Base-by-base conservation (phyloP, 2,797 vertebrate genomes). In the Myoxocephalus aenaeus region DNA sequence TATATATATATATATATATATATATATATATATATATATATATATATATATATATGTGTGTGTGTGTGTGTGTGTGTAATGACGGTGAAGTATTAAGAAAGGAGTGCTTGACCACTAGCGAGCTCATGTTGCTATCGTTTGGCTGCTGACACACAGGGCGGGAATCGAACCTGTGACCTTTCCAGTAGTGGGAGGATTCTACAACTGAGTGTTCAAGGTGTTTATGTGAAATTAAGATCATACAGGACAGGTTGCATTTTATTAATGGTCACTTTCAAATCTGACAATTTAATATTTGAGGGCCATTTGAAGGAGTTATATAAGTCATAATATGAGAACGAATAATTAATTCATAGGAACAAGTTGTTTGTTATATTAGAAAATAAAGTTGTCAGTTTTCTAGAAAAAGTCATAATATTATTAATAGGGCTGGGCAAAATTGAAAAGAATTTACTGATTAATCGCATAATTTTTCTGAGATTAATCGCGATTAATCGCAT, bases 51-150 rank as follows among this genome's bases (percentile, higher is more conserved):
- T 27, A 27, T 27, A 27, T 20, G 2, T 59, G 57, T 36, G 57
- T n/a, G 12, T 14, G 20, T 38, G 44, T 57, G 20, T 18, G 64
- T 72, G 66, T 70, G 70, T 70, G 54, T 83, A 61, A 48, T 9
- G 17, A 53, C 14, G 59, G 27, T 48, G 74, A 58, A 53, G 73
- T 27, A 3, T 70, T 44, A 3, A 44, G 27, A 63, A 12, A 32
- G 29, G 29, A 32, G 29, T 32, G 29, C 29, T 32, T 2, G 29
- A 32, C 29, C 29, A 32, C 3, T 27, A 5, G 29, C 29, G 34
- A 75, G 50, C 74, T 42, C 38, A 51, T 68, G 36, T 15, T 29
- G 57, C 29, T 4, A 32, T 32, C 48, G 40, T 12, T 34, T 18
- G 46, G 73, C 34, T 34, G 65, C 51, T 46, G 36, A 42, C 44